phyloP scores from a whole-genome alignment of 2,888 invertebrate genomes.

The Pocota personata region DNA sequence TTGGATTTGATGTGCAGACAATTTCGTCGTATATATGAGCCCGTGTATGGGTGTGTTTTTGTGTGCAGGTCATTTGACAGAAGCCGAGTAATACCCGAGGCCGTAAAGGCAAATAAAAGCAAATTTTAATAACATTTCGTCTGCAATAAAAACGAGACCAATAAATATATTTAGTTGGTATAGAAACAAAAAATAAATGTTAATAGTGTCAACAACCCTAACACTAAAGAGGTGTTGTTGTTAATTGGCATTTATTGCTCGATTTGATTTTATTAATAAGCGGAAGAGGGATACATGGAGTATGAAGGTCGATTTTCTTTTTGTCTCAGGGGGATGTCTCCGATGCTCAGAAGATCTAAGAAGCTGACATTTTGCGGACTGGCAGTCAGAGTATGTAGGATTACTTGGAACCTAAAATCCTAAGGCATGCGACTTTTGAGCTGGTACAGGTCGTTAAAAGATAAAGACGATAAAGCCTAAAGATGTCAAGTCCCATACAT shows the following conservation, averaged over 20 bases:
- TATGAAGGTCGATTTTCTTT: no score
- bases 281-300: neutral
- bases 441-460: no score
- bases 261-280: neutral
- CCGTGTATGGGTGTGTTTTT: neutral
- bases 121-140: constrained; percentile 40
- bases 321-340: no score
- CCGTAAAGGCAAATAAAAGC: constrained; percentile 35
- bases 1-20: constrained; percentile 63
- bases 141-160: constrained; percentile 42
- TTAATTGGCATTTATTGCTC: constrained; percentile 37
- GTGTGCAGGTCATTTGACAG: constrained; percentile 12
- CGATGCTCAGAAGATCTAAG: no score
- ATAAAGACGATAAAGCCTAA: no score
- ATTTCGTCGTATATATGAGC: neutral
- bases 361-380: no score
- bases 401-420: no score
- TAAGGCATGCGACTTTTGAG: no score
- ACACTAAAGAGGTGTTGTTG: constrained; percentile 34
- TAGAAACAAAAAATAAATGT: constrained; percentile 3
- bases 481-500: no score
- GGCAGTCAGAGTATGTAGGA: no score
- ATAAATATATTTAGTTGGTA: constrained; percentile 16
- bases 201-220: constrained; percentile 47
- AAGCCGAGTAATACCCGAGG: neutral